A percentile compares a stretch with the other conserved stretches of the same genome.
phyloP scores from a whole-genome alignment of 2,888 invertebrate species.

The Xanthia icteritia region DNA sequence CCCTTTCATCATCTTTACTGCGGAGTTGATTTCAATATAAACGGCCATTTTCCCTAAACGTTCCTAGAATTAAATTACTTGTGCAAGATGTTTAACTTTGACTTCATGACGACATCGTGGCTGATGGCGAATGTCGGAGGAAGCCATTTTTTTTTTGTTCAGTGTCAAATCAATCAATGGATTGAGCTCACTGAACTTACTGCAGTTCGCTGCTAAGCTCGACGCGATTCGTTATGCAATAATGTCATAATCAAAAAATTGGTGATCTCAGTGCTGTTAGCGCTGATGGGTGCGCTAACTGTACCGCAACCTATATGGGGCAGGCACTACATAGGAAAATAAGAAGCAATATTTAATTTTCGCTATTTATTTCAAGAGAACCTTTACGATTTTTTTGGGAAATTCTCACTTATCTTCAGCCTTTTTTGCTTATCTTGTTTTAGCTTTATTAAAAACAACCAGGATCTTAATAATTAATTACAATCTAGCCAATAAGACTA shows the following conservation, averaged over 20 bases:
- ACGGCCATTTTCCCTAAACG: conserved; percentile 48
- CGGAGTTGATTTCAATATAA: conserved; percentile 46
- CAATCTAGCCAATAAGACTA: too few species aligned
- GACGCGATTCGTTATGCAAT: not conserved
- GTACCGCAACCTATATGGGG: not conserved
- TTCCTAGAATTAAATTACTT: conserved; percentile 38
- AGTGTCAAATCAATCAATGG: conserved; percentile 16
- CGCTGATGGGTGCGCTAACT: not conserved
- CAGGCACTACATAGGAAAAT: not conserved
- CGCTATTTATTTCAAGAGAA: not conserved
- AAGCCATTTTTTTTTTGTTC: not conserved
- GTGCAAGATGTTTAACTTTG: not conserved
- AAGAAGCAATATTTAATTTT: too few species aligned
- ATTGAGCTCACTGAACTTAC: not conserved
- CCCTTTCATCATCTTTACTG: conserved; percentile 34
- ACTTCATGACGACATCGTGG: conserved; percentile 4
- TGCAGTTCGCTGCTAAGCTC: not conserved
- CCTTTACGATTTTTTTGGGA: not conserved
- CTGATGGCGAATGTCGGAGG: not conserved
- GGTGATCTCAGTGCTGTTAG: not conserved
- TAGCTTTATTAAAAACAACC: too few species aligned
- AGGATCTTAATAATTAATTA: too few species aligned
- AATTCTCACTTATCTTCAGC: too few species aligned
- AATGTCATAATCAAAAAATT: not conserved
- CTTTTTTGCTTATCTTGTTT: too few species aligned